A percentile compares a stretch with the other conserved stretches of the same genome.
Evolutionary conservation across 2,113 vertebrate genomes (phyloP).

Genomic region (Willisornis vidua): DNA sequence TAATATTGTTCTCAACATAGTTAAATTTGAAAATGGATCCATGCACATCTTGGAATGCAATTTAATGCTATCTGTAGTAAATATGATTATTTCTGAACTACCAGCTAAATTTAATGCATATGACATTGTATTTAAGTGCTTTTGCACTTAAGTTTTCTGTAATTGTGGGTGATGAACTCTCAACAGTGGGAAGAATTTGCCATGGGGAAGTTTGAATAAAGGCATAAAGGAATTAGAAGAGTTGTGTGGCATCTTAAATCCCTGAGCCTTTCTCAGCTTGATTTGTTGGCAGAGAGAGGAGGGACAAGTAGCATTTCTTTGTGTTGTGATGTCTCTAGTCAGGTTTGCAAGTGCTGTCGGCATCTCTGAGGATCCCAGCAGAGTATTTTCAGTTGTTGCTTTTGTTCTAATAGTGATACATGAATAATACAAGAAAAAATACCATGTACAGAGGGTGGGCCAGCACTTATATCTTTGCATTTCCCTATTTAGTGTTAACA

Average conservation of each 20-base stretch:
- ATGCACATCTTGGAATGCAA: background rate
- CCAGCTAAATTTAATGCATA: background rate
- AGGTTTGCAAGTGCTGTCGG: background rate
- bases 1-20: background rate
- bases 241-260: background rate
- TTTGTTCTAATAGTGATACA: background rate
- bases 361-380: background rate
- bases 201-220: background rate
- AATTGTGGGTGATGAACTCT: background rate
- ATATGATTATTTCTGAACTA: background rate
- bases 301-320: background rate
- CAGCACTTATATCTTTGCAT: background rate
- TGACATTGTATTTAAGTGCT: background rate
- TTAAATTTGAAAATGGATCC: background rate
- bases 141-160: background rate
- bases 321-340: background rate
- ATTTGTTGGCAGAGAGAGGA: background rate
- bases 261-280: background rate
- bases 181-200: background rate
- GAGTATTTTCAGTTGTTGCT: background rate
- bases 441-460: background rate
- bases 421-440: background rate
- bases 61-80: background rate
- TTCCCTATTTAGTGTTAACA: background rate
- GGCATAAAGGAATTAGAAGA: background rate